Base-by-base conservation (phyloP, 2,113 vertebrate species). In the Lanius collurio region DNA sequence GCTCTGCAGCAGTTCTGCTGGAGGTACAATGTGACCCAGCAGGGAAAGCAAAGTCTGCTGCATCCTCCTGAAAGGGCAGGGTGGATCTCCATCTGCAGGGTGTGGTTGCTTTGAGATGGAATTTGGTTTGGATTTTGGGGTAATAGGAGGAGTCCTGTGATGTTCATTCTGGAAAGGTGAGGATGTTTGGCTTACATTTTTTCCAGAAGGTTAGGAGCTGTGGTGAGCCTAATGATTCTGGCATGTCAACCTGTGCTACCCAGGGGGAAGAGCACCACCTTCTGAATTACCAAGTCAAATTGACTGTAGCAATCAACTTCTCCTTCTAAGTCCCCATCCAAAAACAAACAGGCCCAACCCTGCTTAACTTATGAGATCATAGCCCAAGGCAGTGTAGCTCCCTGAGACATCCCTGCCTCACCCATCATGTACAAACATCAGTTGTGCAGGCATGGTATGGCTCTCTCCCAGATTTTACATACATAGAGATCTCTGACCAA, bases 241-340 rank as follows among this genome's bases (percentile, higher is more conserved):
- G 86, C 83, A 89, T 64, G 70, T 62, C 91, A 91, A 59, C 80
- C 39, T 59, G 49, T 60, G 65, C 60, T 92, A 83, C 88, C 76
- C 46, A 87, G 88, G 83, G 96, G 82, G 84, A 96, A 96, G 93
- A 95, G 88, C 80, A 95, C 95, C 95, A 95, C 90, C 97, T 97
- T 92, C 94, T 83, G 96, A 94, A 95, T 87, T 90, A 93, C 59
- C 80, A 94, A 78, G 90, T 85, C 96, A 97, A 97, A 95, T 89
- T 52, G 50, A 49, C 79, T 56, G 47, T 20, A 89, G 90, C 92
- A 93, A 89, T 90, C 69, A 89, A 87, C 84, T 91, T 94, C 91
- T 95, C 75, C 79, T 94, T 78, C 88, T 89, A 73, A 82, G 46
- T 57, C 81, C 60, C 78, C 26, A 55, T 68, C 82, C 76, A 88